A percentile compares a stretch with the other conserved stretches of the same genome.
Conservation (phyloP, 2,113 vertebrate genomes). For the Mugil cephalus region DNA sequence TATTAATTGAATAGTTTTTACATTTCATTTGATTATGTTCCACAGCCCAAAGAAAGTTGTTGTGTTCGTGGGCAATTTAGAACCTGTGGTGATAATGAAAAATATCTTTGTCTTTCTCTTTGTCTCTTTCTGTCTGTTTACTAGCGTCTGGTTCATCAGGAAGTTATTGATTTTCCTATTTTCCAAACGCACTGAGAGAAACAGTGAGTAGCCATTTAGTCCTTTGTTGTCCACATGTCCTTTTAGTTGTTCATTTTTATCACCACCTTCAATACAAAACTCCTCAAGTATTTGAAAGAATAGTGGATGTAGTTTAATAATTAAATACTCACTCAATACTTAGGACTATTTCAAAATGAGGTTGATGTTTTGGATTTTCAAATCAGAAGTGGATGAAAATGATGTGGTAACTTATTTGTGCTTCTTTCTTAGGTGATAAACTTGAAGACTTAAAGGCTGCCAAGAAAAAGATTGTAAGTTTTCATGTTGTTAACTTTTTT, state of each 20-base stretch:
- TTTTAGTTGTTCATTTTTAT: neutral
- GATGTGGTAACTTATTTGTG: neutral
- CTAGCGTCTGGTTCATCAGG: slow-evolving; percentile 93
- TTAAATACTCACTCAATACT: too few relatives aligned
- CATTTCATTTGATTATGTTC: neutral
- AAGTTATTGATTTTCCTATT: slow-evolving; percentile 94
- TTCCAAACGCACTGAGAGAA: slow-evolving; percentile 95
- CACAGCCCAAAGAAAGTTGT: neutral
- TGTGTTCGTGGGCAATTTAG: neutral
- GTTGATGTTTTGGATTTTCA: neutral
- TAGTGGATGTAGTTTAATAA: too few relatives aligned
- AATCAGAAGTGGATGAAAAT: too few relatives aligned
- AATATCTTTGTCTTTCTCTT: neutral
- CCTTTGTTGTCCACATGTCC: neutral
- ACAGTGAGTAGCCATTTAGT: slow-evolving; percentile 87
- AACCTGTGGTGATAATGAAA: neutral
- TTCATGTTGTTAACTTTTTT: neutral
- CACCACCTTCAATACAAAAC: too few relatives aligned
- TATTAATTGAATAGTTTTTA: neutral
- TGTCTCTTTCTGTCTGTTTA: neutral
- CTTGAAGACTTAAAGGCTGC: slow-evolving; percentile 92
- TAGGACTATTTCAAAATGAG: too few relatives aligned
- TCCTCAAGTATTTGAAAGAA: too few relatives aligned
- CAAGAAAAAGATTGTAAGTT: slow-evolving; percentile 98
- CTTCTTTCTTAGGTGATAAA: slow-evolving; percentile 88